Conservation (phyloP, 2,113 vertebrate genomes). For the Paramormyrops kingsleyae region DNA sequence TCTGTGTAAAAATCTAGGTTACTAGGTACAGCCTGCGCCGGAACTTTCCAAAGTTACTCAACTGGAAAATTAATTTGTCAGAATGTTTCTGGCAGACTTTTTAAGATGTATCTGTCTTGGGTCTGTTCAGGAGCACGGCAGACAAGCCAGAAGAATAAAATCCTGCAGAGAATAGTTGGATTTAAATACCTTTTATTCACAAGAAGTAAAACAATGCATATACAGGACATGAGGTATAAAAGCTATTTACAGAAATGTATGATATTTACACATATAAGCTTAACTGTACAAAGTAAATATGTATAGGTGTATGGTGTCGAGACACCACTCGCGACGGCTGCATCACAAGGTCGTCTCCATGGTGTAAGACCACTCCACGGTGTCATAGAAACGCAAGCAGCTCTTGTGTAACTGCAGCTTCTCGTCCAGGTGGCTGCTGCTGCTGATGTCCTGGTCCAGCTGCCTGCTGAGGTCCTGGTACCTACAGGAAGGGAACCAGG, state of each 20-base stretch:
- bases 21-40: not conserved
- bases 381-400: slow-evolving; percentile 68
- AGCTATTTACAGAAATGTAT: not conserved
- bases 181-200: not conserved
- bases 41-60: not conserved
- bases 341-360: slow-evolving; percentile 60
- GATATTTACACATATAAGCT: not conserved
- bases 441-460: slow-evolving; percentile 49
- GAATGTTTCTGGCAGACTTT: not conserved
- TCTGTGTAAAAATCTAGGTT: not conserved
- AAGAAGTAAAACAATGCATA: not conserved
- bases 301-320: not conserved
- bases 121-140: not conserved
- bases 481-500: slow-evolving; percentile 43
- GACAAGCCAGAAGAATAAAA: not conserved
- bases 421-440: slow-evolving; percentile 60
- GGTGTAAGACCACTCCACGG: slow-evolving; percentile 59
- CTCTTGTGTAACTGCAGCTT: slow-evolving; percentile 70
- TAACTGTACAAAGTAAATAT: slow-evolving; percentile 5
- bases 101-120: not conserved
- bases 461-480: slow-evolving; percentile 68
- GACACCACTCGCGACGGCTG: slow-evolving; percentile 48
- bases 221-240: not conserved
- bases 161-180: not conserved
- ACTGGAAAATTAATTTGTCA: not conserved